Conservation (phyloP, 2,888 invertebrate species). For the Lasioglossum pauxillum region DNA sequence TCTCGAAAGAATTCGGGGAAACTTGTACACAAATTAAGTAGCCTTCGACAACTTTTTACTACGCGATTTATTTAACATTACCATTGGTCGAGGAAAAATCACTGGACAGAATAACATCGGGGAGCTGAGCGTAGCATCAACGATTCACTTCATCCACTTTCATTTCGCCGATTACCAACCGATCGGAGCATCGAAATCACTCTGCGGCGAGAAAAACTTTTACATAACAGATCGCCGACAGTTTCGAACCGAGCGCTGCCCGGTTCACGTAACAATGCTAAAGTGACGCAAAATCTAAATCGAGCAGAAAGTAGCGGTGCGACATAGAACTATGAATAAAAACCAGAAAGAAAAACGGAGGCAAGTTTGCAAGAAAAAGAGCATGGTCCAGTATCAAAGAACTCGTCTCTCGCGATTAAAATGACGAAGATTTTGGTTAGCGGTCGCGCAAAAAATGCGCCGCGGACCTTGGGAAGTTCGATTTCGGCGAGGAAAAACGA, state of each 20-base stretch:
- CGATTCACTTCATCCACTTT: neutral
- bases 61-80: no score
- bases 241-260: neutral
- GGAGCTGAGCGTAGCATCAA: neutral
- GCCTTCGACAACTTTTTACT: no score
- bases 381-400: no score
- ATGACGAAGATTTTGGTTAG: no score
- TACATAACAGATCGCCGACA: constrained; percentile 2
- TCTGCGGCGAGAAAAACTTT: neutral
- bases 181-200: neutral
- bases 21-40: no score
- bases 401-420: no score
- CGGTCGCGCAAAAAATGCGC: no score
- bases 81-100: neutral
- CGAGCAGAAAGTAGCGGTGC: neutral
- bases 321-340: no score
- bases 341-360: neutral
- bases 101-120: neutral
- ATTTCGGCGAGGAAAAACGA: neutral
- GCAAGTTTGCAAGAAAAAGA: neutral
- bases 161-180: neutral
- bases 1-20: no score
- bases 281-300: neutral
- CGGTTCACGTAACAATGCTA: neutral
- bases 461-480: neutral